Evolutionary conservation across 1,140 invertebrate species (phyloP).

Genomic region (Pogonomyrmex californicus): DNA sequence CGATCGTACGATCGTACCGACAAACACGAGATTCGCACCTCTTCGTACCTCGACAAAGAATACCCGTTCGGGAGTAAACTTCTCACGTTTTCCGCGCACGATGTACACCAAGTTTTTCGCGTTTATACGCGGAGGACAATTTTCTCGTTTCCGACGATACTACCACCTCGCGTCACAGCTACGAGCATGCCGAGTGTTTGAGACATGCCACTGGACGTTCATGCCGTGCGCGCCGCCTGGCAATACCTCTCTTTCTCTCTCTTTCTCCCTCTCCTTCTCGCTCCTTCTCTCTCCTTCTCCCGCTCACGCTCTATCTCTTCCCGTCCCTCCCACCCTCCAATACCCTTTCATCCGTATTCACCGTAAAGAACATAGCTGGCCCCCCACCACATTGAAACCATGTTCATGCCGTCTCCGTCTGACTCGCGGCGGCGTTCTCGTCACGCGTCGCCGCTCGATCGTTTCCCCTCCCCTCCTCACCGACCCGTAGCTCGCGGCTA

Average conservation of each 20-base stretch:
- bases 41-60: background rate
- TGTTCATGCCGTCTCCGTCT: background rate
- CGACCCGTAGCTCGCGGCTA: background rate
- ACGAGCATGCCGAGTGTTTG: constrained; percentile 84
- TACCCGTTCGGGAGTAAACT: background rate
- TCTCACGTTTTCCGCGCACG: background rate
- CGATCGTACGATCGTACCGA: background rate
- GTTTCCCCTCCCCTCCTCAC: constrained; percentile 18
- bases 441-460: background rate
- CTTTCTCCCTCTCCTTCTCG: constrained; percentile 40
- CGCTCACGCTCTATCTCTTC: constrained; percentile 24
- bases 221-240: constrained; percentile 80
- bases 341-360: constrained; percentile 48
- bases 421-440: background rate
- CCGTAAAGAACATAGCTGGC: constrained; percentile 37
- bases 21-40: constrained; percentile 4
- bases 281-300: constrained; percentile 55
- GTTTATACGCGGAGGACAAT: constrained; percentile 40
- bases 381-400: constrained; percentile 13
- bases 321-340: constrained; percentile 2
- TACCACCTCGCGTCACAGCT: constrained; percentile 79
- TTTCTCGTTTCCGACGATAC: constrained; percentile 70
- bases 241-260: constrained; percentile 66
- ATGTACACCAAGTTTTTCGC: constrained; percentile 4
- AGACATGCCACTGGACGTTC: constrained; percentile 83